Evolutionary conservation across 2,888 invertebrate genomes (phyloP), one percentile per base, ranked within the genome.

Genomic region (Hemaris fuciformis): DNA sequence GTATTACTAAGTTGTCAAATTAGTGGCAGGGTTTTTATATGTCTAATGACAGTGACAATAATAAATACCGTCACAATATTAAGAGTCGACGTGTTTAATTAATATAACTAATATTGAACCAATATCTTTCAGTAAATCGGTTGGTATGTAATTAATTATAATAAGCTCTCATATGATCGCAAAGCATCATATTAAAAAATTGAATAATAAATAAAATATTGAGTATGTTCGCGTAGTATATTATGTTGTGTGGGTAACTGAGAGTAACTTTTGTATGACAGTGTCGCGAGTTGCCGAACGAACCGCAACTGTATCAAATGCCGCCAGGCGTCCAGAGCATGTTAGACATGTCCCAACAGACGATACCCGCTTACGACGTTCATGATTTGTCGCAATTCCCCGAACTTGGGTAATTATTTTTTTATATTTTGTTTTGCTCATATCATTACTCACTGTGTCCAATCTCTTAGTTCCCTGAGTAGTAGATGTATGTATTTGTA

Each of bases 201-300:
- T 8, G 31, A 5, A 8, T n/a, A 2, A 3, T 38, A 3, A 38
- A 38, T 34, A 1, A 34, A 34, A n/a, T n/a, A 2, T 13, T 13
- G 34, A 10, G n/a, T 38, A n/a, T 13, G 34, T n/a, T 38, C 3
- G 13, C n/a, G n/a, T 38, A 38, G n/a, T 4, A 3, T 34, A n/a
- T n/a, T 38, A n/a, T n/a, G 38, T n/a, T 3, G 18, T 8, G 18
- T 10, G 15, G n/a, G 4, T 53, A 27, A 53, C 31, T 31, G 53
- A 53, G 27, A 25, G 23, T 62, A 20, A 13, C 23, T 60, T 48
- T 63, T 6, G 10, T 58, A 64, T 48, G 57, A 1, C 68, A 90
- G 89, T 88, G 89, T 64, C 89, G 88, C 62, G 85, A 89, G 72
- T 65, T 89, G 70, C 89, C 88, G 7, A 65, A 80, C 27, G 85